phyloP scores from a whole-genome alignment of 2,888 invertebrate species.

The Tetramorium bicarinatum region DNA sequence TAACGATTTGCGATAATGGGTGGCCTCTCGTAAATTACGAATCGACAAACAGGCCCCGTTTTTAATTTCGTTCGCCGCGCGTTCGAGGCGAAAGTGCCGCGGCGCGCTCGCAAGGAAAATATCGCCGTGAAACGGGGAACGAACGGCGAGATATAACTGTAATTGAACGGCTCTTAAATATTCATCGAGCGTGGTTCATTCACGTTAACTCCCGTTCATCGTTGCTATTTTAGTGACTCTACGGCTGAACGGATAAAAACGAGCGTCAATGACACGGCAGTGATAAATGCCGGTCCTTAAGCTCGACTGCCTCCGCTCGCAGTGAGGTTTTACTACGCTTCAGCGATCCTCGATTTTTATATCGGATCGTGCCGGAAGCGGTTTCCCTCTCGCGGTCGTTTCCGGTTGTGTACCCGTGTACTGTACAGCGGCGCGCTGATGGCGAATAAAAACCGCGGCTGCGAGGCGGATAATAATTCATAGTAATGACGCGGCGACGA shows the following conservation, averaged over 20 bases:
- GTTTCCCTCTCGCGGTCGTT: slow-evolving; percentile 38
- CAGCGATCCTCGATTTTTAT: slow-evolving; percentile 40
- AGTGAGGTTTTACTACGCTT: slow-evolving; percentile 24
- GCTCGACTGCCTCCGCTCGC: slow-evolving; percentile 30
- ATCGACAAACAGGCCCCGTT: slow-evolving; percentile 42
- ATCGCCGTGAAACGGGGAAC: slow-evolving; percentile 29
- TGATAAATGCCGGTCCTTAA: slow-evolving; percentile 61
- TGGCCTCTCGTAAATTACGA: slow-evolving; percentile 52
- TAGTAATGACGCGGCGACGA: slow-evolving; percentile 36
- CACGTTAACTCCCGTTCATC: slow-evolving; percentile 42
- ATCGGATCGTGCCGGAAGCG: slow-evolving; percentile 46
- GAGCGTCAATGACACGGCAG: slow-evolving; percentile 59
- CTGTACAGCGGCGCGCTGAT: background rate
- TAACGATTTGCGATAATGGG: slow-evolving; percentile 56
- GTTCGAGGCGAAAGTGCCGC: slow-evolving; percentile 24
- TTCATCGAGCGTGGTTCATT: slow-evolving; percentile 50
- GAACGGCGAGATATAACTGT: slow-evolving; percentile 48
- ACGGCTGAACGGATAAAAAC: slow-evolving; percentile 54
- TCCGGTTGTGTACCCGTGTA: slow-evolving; percentile 35
- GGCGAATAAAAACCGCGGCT: slow-evolving; percentile 35
- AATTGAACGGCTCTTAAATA: slow-evolving; percentile 56
- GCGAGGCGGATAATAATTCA: slow-evolving; percentile 27
- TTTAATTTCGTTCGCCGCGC: slow-evolving; percentile 50
- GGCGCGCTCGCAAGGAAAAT: background rate
- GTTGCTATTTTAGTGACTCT: slow-evolving; percentile 52